A percentile compares a stretch with the other conserved stretches of the same genome.
These are phyloP conservation scores for Rattus norvegicus DNA, from an alignment of 2,113 vertebrate genomes.

Conservation along the genomic window GRCr8 NC_086019.1:169592001-169592500, in stretches of 20 bases:
- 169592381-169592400: neutral
- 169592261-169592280: neutral
- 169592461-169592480: neutral
- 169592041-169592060: neutral
- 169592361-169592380: neutral
- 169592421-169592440: constrained; percentile 15
- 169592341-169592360: neutral
- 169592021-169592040: neutral
- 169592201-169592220: constrained; percentile 7
- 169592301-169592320: neutral
- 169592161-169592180: neutral
- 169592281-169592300: neutral
- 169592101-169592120: neutral
- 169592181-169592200: neutral
- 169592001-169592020: neutral
- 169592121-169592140: neutral
- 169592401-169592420: neutral
- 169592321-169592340: constrained; percentile 10
- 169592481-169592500: constrained; percentile 32
- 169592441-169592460: neutral
- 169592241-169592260: neutral
- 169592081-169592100: neutral
- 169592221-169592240: neutral
- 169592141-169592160: neutral
- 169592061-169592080: neutral